Conservation (phyloP, 2,797 vertebrate genomes). For the Fringilla coelebs region DNA sequence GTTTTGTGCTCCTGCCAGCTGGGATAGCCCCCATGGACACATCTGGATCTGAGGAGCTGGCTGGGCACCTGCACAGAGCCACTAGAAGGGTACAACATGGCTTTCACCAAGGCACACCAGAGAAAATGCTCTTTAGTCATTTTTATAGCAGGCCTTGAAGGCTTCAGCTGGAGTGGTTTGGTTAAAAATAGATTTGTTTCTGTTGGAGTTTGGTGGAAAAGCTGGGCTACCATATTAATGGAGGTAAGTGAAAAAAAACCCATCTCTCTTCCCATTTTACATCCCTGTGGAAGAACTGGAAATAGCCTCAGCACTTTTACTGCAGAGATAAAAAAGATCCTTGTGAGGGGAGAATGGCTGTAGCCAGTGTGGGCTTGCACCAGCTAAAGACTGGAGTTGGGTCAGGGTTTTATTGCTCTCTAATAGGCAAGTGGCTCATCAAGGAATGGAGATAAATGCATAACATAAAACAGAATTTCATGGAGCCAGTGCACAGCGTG, state of each 20-base stretch:
- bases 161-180: background rate
- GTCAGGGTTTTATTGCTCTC: background rate
- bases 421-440: background rate
- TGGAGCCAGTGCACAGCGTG: accelerated
- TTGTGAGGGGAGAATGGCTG: background rate
- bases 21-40: background rate
- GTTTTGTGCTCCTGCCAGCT: background rate
- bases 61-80: background rate
- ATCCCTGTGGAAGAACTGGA: background rate
- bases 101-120: background rate
- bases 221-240: background rate
- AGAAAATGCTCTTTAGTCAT: background rate
- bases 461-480: background rate
- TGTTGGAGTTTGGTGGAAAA: background rate
- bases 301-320: background rate
- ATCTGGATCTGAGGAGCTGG: background rate
- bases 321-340: background rate
- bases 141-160: background rate
- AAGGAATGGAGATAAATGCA: background rate
- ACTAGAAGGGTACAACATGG: background rate
- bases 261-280: background rate
- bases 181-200: constrained; percentile 32
- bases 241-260: background rate
- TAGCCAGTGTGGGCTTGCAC: background rate
- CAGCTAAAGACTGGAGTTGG: background rate